A percentile compares a stretch with the other conserved stretches of the same genome.
Evolutionary conservation across 2,113 vertebrate genomes (phyloP).

Genomic region (Canis aureus): DNA sequence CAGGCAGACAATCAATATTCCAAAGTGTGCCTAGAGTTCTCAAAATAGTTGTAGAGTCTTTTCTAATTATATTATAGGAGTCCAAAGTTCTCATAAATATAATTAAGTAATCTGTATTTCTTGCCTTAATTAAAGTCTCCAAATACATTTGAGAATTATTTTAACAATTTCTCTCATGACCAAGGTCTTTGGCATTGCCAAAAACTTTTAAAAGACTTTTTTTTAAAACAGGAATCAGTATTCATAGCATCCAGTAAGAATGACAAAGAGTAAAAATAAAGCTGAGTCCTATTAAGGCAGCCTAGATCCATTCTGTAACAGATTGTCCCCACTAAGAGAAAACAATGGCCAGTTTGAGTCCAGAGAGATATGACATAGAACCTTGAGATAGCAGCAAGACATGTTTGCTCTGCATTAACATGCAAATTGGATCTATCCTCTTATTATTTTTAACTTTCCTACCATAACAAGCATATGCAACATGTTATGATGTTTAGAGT

Average conservation of each 20-base stretch:
- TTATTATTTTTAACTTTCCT: constrained; percentile 16
- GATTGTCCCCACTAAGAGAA: neutral
- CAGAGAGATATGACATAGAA: neutral
- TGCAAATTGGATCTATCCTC: neutral
- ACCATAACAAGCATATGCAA: constrained; percentile 13
- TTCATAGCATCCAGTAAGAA: neutral
- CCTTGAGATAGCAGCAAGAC: neutral
- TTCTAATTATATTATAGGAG: neutral
- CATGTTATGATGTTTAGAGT: neutral
- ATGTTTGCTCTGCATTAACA: neutral
- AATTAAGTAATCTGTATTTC: neutral
- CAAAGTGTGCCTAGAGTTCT: neutral
- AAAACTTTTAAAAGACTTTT: neutral
- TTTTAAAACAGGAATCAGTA: neutral
- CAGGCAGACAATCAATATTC: neutral
- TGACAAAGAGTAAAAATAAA: constrained; percentile 62
- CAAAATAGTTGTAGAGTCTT: neutral
- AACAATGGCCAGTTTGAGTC: neutral
- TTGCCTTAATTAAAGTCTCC: constrained; percentile 38
- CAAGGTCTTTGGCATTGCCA: neutral
- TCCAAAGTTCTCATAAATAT: constrained; percentile 45
- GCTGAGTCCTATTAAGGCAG: neutral
- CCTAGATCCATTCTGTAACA: neutral
- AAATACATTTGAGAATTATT: constrained; percentile 42
- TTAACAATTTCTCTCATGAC: constrained; percentile 22